Base-by-base conservation (phyloP, 1,140 invertebrate species). In the Musca vetustissima region DNA sequence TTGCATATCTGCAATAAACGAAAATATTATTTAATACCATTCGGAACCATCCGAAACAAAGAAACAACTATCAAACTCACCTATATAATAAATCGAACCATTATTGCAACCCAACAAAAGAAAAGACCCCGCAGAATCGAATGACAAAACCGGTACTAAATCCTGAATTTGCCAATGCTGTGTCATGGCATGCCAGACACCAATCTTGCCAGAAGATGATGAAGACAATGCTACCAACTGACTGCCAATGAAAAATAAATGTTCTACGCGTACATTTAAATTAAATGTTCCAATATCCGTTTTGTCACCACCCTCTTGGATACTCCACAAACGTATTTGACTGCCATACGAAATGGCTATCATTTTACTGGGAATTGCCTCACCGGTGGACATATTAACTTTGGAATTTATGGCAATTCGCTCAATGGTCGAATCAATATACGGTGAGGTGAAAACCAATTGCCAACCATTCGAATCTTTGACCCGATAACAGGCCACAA, bases 81-180 rank as follows among this genome's bases (percentile, higher is more conserved):
- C 95, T 77, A 98, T 98, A 85, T 98, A 98, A 85, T 98, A 98
- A 74, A 98, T 98, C 50, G 94, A 95, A 6, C 97, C 97, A 83
- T 97, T 98, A 73, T 94, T 94, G 75, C 96, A 98, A 3, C 97
- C 97, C 0, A 99, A 86, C 8, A 98, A 82, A 15, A 99, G 84
- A 83, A 98, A 97, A 0, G 96, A 98, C 0, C 97, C 96, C 55
- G 97, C 96, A 1, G 94, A 97, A 80, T 98, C 96, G 83, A 97
- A 96, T 2, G 96, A 97, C 15, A 95, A 90, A 36, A 99, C 95
- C 2, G 95, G 92, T 47, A 96, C 91, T 24, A 98, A 92, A 85
- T 98, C 95, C 84, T 97, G 96, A 53, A 96, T 96, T 85, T 98
- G 92, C 95, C 97, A 98, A 83, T 98, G 95, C 75, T 98, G 96